These are phyloP conservation scores for Eugnorisma glareosa DNA, from an alignment of 2,888 invertebrate genomes.

Conservation along the genomic window DNA sequence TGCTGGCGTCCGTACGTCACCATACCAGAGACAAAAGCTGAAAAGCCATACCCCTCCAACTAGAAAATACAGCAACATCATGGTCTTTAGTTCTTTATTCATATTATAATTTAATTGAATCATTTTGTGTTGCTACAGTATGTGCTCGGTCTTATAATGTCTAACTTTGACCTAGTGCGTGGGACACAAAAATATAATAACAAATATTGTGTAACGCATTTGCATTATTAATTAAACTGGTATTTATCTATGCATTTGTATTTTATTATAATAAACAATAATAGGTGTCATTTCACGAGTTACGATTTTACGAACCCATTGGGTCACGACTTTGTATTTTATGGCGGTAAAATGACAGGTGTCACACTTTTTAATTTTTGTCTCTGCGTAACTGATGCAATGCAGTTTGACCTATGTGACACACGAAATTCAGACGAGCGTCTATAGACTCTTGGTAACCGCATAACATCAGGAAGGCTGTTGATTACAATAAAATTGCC, in stretches of 20 bases:
- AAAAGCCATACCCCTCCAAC: too few relatives aligned
- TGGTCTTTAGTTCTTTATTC: too few relatives aligned
- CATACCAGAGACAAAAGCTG: too few relatives aligned
- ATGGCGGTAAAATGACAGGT: slow-evolving; percentile 1
- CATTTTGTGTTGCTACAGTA: background rate
- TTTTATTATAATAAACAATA: background rate
- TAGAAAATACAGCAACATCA: too few relatives aligned
- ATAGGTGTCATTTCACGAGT: background rate
- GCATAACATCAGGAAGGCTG: too few relatives aligned
- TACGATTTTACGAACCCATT: background rate
- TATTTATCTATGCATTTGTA: background rate
- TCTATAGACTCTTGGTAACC: background rate
- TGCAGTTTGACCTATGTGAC: background rate
- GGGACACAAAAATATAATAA: background rate
- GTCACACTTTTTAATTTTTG: slow-evolving; percentile 18
- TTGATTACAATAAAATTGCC: too few relatives aligned
- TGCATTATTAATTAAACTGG: background rate
- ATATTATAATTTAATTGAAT: background rate
- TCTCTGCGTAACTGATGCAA: background rate
- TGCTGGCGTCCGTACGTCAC: too few relatives aligned
- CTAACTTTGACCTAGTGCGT: background rate
- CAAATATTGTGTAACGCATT: background rate
- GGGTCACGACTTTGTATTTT: slow-evolving; percentile 3
- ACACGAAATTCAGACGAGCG: too few relatives aligned
- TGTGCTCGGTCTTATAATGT: background rate